Conservation (phyloP, 1,140 invertebrate genomes). For the Scaptomyza pallida region DNA sequence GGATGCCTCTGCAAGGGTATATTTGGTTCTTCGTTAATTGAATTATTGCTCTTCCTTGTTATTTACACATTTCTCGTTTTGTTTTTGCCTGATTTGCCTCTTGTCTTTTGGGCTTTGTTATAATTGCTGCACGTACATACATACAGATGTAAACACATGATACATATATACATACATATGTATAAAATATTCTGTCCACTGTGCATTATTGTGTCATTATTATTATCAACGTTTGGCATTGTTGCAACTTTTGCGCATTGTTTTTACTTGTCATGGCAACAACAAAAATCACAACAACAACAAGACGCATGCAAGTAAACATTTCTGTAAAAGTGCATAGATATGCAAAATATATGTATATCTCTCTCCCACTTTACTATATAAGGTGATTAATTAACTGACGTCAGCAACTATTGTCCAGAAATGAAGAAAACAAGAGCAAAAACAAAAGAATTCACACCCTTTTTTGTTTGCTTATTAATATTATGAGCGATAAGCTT, state of each 20-base stretch:
- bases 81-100: background rate
- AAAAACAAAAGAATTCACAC: background rate
- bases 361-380: too few species aligned
- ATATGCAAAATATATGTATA: constrained; percentile 2
- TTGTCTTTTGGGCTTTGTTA: constrained; percentile 2
- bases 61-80: constrained; percentile 6
- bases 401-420: constrained; percentile 20
- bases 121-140: background rate
- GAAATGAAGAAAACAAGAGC: background rate
- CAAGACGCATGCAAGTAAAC: constrained; percentile 14
- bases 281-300: constrained; percentile 16
- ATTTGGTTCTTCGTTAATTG: background rate
- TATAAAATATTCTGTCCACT: constrained; percentile 19
- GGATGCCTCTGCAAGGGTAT: background rate
- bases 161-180: background rate
- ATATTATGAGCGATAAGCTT: background rate
- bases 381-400: constrained; percentile 11
- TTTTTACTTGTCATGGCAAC: constrained; percentile 35
- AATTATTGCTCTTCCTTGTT: constrained; percentile 1
- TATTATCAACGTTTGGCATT: constrained; percentile 67
- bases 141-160: background rate
- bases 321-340: background rate
- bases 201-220: constrained; percentile 68
- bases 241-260: constrained; percentile 76
- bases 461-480: background rate